A percentile compares a stretch with the other conserved stretches of the same genome.
phyloP scores from a whole-genome alignment of 1,140 invertebrate genomes.

The Caenorhabditis brenneri region DNA sequence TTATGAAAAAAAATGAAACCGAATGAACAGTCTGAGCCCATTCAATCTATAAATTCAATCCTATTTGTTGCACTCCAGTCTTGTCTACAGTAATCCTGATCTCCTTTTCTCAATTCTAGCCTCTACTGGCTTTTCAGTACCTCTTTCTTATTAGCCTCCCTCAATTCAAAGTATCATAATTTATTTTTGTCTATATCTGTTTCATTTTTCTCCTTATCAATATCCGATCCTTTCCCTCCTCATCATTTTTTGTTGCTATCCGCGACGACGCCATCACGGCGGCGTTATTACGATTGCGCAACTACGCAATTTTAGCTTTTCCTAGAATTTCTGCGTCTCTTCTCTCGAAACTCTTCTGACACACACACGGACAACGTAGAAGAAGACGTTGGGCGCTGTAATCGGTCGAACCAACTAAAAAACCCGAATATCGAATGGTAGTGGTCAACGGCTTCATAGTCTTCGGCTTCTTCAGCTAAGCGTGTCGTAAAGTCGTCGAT shows the following conservation, averaged over 20 bases:
- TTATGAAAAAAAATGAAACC: no score
- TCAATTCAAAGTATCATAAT: background rate
- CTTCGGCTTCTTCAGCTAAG: conserved; percentile 12
- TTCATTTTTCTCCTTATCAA: conserved; percentile 24
- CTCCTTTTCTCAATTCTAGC: background rate
- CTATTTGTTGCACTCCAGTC: no score
- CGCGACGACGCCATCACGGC: conserved; percentile 20
- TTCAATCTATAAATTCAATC: no score
- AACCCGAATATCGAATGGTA: conserved; percentile 35
- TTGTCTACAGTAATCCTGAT: no score
- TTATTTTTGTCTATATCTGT: background rate
- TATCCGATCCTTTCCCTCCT: conserved; percentile 11
- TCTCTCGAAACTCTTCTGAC: background rate
- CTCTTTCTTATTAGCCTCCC: no score
- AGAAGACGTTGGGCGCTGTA: background rate
- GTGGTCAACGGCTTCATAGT: conserved; percentile 40
- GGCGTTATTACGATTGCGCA: conserved; percentile 39
- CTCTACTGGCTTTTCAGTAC: background rate
- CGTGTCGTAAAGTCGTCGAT: conserved; percentile 30
- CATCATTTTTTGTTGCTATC: background rate
- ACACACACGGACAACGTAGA: conserved; percentile 1
- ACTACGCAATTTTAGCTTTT: conserved; percentile 39
- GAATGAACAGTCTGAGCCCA: no score
- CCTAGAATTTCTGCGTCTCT: conserved; percentile 7
- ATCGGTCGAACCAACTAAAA: conserved; percentile 34